Percentiles rank a stretch among this genome's conserved stretches.
phyloP scores from a whole-genome alignment of 1,140 invertebrate genomes.

The Platyscapa corneri region DNA sequence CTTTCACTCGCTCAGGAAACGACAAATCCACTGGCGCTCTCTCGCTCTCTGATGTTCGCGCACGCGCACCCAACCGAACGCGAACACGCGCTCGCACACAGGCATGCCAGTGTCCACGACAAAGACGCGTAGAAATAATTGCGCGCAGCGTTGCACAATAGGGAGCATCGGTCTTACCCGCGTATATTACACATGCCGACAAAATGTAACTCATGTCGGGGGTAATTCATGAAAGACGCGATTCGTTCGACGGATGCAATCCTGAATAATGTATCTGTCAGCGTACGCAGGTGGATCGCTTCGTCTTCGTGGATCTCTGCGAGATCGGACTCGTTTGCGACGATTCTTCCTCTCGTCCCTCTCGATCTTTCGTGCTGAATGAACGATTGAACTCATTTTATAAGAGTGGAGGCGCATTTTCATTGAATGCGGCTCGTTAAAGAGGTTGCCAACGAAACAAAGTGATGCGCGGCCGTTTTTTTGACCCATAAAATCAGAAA shows the following conservation, averaged over 20 bases:
- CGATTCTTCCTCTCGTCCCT: no score
- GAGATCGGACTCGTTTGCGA: neutral
- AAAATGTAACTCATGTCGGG: constrained; percentile 6
- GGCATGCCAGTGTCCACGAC: neutral
- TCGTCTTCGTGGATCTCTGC: neutral
- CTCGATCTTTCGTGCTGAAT: neutral
- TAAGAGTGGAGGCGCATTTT: neutral
- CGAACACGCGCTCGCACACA: neutral
- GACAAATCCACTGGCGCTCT: constrained; percentile 19
- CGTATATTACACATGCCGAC: neutral
- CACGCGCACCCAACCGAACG: no score
- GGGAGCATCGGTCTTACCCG: constrained; percentile 4
- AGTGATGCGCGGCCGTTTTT: no score
- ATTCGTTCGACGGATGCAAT: neutral
- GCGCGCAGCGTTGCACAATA: neutral
- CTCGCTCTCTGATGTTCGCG: neutral
- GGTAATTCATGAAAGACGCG: constrained; percentile 5
- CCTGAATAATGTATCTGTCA: constrained; percentile 8
- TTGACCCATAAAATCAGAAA: no score
- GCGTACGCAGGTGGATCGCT: constrained; percentile 7
- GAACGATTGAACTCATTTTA: constrained; percentile 8
- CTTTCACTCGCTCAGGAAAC: constrained; percentile 41
- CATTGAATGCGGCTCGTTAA: neutral
- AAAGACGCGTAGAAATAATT: constrained; percentile 21
- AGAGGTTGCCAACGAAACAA: neutral